A percentile compares a stretch with the other conserved stretches of the same genome.
These are phyloP conservation scores for Hedychridium roseum DNA, from an alignment of 2,888 invertebrate species.

Conservation along the genomic window DNA sequence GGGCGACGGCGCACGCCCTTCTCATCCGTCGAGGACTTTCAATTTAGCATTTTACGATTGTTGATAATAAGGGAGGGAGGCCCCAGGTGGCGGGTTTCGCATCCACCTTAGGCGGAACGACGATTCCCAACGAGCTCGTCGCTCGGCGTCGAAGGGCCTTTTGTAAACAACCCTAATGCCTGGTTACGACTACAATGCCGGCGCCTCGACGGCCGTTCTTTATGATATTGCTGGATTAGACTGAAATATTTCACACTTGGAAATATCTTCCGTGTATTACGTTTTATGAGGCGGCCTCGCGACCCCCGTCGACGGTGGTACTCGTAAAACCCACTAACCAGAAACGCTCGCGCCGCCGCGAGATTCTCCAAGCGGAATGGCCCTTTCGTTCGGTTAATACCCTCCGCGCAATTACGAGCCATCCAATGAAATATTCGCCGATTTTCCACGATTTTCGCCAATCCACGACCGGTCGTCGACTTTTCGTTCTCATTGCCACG, in stretches of 20 bases:
- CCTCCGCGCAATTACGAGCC: slow-evolving; percentile 31
- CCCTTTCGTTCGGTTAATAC: slow-evolving; percentile 30
- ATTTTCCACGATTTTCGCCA: too few relatives aligned
- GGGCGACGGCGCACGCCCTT: slow-evolving; percentile 20
- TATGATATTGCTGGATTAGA: slow-evolving; percentile 65
- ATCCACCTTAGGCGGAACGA: slow-evolving; percentile 29
- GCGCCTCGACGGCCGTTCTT: slow-evolving; percentile 50
- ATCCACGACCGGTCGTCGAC: too few relatives aligned
- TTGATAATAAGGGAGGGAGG: slow-evolving; percentile 61
- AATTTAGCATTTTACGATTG: slow-evolving; percentile 64
- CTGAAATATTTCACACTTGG: slow-evolving; percentile 63
- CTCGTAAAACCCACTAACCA: slow-evolving; percentile 53
- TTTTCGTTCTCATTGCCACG: too few relatives aligned
- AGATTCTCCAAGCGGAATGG: slow-evolving; percentile 28
- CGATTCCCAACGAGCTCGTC: slow-evolving; percentile 47
- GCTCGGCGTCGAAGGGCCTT: slow-evolving; percentile 51
- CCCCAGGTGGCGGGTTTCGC: slow-evolving; percentile 58
- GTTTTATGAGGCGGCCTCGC: slow-evolving; percentile 52
- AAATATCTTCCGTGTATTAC: slow-evolving; percentile 58
- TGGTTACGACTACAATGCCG: slow-evolving; percentile 57
- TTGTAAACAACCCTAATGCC: slow-evolving; percentile 63
- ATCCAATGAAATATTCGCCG: too few relatives aligned
- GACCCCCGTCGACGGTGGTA: slow-evolving; percentile 27
- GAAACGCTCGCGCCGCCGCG: slow-evolving; percentile 41
- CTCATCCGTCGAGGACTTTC: slow-evolving; percentile 54